phyloP scores from a whole-genome alignment of 2,797 vertebrate genomes.

The Sarcophilus harrisii region DNA sequence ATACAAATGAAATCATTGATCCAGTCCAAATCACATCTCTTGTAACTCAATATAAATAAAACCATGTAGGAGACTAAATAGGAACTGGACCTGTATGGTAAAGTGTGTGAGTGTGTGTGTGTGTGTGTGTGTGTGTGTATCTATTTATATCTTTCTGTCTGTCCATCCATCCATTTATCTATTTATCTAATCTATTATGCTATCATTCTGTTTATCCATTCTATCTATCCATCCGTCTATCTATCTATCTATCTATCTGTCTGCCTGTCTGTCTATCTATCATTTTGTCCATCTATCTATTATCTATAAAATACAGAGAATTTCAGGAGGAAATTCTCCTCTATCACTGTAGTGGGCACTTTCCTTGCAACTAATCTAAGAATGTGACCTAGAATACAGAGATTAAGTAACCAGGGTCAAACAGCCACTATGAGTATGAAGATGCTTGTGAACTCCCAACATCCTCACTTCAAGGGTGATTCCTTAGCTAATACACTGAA shows the following conservation, averaged over 20 bases:
- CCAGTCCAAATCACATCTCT: neutral
- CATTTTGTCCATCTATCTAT: neutral
- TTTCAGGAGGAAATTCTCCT: neutral
- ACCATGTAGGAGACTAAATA: neutral
- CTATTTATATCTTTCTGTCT: neutral
- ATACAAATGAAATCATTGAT: neutral
- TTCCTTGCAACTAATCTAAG: neutral
- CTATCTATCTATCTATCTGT: no score
- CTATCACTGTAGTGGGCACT: neutral
- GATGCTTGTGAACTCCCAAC: neutral
- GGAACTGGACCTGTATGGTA: neutral
- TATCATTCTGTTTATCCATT: accelerated
- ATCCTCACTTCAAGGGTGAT: neutral
- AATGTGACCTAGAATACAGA: neutral
- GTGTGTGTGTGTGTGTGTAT: neutral
- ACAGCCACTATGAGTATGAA: neutral
- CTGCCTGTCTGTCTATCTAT: no score
- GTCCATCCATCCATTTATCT: no score
- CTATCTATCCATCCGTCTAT: no score
- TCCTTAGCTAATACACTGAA: neutral
- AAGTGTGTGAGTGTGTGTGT: neutral
- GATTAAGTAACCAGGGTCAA: neutral
- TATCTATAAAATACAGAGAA: no score
- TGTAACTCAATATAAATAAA: neutral
- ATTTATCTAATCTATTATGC: no score